phyloP scores from a whole-genome alignment of 2,113 vertebrate genomes.

The human region DNA sequence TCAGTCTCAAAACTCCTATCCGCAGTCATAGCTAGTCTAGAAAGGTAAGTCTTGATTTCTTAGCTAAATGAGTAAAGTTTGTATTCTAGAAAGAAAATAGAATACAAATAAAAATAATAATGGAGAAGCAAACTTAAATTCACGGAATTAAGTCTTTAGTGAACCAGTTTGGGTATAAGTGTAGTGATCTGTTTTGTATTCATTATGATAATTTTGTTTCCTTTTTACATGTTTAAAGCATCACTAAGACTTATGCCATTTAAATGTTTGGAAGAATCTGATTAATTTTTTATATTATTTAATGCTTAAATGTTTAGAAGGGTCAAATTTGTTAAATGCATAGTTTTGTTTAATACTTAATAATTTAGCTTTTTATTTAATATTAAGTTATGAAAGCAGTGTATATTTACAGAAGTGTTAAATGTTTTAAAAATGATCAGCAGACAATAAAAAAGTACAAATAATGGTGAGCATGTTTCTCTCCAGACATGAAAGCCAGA shows the following conservation, averaged over 20 bases:
- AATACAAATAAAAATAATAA: neutral
- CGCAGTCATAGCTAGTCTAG: neutral
- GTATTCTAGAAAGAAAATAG: neutral
- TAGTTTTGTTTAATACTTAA: neutral
- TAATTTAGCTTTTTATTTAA: conserved; percentile 18
- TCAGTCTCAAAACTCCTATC: neutral
- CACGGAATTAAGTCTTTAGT: neutral
- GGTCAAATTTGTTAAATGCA: neutral
- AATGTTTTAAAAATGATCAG: neutral
- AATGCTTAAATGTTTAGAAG: neutral
- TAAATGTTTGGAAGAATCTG: neutral
- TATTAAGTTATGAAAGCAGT: neutral
- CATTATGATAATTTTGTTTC: neutral
- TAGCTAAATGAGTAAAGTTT: neutral
- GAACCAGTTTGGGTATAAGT: neutral
- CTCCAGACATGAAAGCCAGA: neutral
- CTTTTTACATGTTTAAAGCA: neutral
- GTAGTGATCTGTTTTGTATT: neutral
- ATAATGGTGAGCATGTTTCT: neutral
- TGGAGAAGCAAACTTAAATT: neutral
- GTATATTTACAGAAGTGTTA: neutral
- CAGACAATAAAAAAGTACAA: neutral
- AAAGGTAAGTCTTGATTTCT: neutral
- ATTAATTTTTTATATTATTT: neutral
- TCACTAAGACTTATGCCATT: neutral